phyloP scores from a whole-genome alignment of 1,140 invertebrate species.

The Argopecten irradians region DNA sequence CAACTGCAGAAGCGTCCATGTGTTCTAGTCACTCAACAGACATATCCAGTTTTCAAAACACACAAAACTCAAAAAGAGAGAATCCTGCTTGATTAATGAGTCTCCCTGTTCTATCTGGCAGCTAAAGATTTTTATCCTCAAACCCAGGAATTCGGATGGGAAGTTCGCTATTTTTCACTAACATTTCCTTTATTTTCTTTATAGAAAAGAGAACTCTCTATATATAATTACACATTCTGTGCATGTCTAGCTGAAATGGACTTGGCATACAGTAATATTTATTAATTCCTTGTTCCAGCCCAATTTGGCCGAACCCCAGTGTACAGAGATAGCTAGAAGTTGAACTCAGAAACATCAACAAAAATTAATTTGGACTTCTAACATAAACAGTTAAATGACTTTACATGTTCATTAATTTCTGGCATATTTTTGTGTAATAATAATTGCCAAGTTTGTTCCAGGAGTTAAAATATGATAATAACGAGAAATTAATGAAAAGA shows the following conservation, averaged over 20 bases:
- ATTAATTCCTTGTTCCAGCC: no score
- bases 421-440: no score
- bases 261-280: no score
- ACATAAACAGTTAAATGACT: no score
- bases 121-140: not conserved
- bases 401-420: no score
- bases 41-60: conserved; percentile 22
- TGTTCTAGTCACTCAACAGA: not conserved
- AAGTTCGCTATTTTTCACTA: conserved; percentile 1
- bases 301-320: no score
- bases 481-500: no score
- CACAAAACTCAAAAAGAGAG: not conserved
- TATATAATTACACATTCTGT: not conserved
- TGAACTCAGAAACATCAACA: no score
- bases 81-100: not conserved
- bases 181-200: not conserved
- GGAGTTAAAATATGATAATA: no score
- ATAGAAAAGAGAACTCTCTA: not conserved
- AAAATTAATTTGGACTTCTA: no score
- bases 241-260: not conserved
- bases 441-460: no score
- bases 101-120: not conserved
- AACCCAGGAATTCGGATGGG: not conserved
- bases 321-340: no score
- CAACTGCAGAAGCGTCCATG: not conserved